These are phyloP conservation scores for Anneissia japonica DNA, from an alignment of 35 echinoderm and acorn worm genomes.

Conservation along the genomic window DNA sequence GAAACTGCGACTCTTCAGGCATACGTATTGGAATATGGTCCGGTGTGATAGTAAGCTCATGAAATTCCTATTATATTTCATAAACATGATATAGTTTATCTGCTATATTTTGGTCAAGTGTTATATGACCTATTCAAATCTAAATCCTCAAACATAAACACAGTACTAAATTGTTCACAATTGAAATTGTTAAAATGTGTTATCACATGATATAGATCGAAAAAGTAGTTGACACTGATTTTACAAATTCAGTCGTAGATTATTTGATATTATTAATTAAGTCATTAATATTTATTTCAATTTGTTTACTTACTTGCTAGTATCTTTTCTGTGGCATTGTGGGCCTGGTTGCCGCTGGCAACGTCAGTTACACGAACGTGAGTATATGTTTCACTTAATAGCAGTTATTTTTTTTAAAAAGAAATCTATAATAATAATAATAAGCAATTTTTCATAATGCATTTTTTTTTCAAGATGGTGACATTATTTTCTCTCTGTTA, in stretches of 20 bases:
- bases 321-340: background rate
- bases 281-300: background rate
- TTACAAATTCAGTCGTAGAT: too few species aligned
- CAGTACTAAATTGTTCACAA: background rate
- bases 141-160: too few species aligned
- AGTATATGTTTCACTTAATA: too few species aligned
- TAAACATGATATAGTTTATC: background rate
- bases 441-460: too few species aligned
- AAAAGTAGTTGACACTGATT: too few species aligned
- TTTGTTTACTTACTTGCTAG: background rate
- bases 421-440: too few species aligned
- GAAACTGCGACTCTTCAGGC: background rate
- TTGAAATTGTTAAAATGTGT: background rate
- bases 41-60: background rate
- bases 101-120: background rate
- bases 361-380: background rate
- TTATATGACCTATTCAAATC: too few species aligned
- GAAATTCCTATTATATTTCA: background rate
- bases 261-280: background rate
- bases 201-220: background rate
- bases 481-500: too few species aligned
- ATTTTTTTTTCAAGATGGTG: too few species aligned
- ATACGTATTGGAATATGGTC: background rate
- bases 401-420: too few species aligned
- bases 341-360: background rate